Evolutionary conservation across 2,888 invertebrate genomes (phyloP).

Genomic region (Apamea crenata): DNA sequence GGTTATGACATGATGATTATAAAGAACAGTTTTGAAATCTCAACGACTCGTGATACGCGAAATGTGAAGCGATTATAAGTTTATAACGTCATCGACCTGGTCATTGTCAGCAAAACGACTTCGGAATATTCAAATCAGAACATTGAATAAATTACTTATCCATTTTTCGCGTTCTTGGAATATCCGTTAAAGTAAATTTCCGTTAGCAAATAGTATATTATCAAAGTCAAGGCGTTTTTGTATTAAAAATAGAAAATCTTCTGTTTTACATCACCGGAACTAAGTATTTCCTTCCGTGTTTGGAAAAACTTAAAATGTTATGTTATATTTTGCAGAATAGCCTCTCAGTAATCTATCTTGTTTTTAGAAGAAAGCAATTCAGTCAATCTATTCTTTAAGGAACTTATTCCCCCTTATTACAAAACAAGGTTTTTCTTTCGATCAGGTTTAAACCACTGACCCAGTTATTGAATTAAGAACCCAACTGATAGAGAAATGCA

Average conservation of each 20-base stretch:
- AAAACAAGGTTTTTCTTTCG: no score
- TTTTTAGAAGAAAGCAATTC: not conserved
- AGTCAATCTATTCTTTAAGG: no score
- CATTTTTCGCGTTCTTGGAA: conserved; percentile 17
- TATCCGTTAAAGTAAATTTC: conserved; percentile 42
- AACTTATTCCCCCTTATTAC: no score
- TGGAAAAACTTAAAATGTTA: not conserved
- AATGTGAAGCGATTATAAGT: not conserved
- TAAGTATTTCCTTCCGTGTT: conserved; percentile 35
- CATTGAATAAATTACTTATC: conserved; percentile 34
- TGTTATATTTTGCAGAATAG: not conserved
- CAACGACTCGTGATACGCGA: not conserved
- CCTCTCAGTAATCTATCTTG: not conserved
- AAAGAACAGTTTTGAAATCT: not conserved
- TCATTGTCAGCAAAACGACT: conserved; percentile 26
- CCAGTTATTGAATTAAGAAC: no score
- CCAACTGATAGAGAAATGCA: no score
- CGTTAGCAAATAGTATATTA: conserved; percentile 30
- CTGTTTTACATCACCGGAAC: conserved; percentile 23
- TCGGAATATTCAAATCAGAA: conserved; percentile 39
- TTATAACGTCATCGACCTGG: conserved; percentile 8
- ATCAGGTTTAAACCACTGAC: no score
- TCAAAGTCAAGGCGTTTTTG: conserved; percentile 32
- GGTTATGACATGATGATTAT: not conserved
- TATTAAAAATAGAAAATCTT: not conserved